A percentile compares a stretch with the other conserved stretches of the same genome.
phyloP scores from a whole-genome alignment of 2,888 invertebrate genomes.

The Mycalesis mineus region DNA sequence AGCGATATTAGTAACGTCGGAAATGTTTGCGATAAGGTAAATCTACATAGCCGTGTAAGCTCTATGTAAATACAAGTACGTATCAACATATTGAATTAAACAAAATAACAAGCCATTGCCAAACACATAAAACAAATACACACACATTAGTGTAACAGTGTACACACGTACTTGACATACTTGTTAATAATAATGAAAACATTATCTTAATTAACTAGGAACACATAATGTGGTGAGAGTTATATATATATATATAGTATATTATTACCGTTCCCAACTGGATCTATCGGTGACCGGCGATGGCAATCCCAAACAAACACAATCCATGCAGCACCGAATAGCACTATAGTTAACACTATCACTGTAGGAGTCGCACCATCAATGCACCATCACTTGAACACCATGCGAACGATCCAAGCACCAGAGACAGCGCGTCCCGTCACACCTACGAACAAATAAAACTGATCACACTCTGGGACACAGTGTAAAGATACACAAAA shows the following conservation, averaged over 20 bases:
- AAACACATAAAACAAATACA: conserved; percentile 23
- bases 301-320: conserved; percentile 74
- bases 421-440: conserved; percentile 41
- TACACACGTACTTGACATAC: background rate
- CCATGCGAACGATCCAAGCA: conserved; percentile 59
- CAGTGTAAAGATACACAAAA: conserved; percentile 34
- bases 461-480: conserved; percentile 53
- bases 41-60: conserved; percentile 16
- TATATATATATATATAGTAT: background rate
- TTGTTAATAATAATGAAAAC: background rate
- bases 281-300: conserved; percentile 69
- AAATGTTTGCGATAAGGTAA: conserved; percentile 19
- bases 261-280: conserved; percentile 71
- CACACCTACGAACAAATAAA: conserved; percentile 69
- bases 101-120: conserved; percentile 27
- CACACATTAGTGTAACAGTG: background rate
- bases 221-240: no score
- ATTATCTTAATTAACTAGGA: background rate
- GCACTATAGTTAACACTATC: conserved; percentile 71
- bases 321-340: conserved; percentile 71
- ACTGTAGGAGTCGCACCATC: conserved; percentile 65
- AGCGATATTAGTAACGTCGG: conserved; percentile 9
- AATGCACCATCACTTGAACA: conserved; percentile 73
- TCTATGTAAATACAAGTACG: conserved; percentile 11
- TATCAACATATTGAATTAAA: conserved; percentile 27